Base-by-base conservation (phyloP, 2,888 invertebrate genomes). In the Eupeodes luniger region DNA sequence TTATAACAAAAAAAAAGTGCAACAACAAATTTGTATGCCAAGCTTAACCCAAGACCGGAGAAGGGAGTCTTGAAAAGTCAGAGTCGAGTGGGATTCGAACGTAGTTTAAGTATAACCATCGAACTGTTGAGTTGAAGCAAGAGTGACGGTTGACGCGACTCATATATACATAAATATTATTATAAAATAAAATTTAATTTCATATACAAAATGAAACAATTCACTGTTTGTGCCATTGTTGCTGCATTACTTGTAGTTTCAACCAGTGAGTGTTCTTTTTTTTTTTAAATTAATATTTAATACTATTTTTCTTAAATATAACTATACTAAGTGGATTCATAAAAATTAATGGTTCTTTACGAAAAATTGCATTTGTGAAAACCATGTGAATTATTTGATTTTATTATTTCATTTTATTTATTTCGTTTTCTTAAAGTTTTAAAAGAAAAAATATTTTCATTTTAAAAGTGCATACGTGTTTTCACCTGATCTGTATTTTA, bases 1-100 rank as follows among this genome's bases (percentile, higher is more conserved):
- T 27, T 40, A 40, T 40, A 36, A 47, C 64, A 27, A 51, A 74
- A 78, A 27, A 27, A 51, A 74, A 78, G 64, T 88, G 85, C 88
- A 85, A 88, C 85, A 88, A 78, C 81, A 85, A 88, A 69, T 5
- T 57, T 49, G 57, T 69, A 53, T 47, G 57, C 53, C 59, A 49
- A 72, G 62, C 69, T 84, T 57, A 77, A 69, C 36, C 59, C 69
- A 59, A 87, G 88, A 74, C 80, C 82, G 89, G 83, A 85, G 91
- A 91, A 91, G 91, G 91, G 93, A 93, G 93, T 93, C 93, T 93
- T 93, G 93, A 94, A 94, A 94, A 94, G 93, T 93, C 92, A 91
- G 92, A 92, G 92, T 92, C 91, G 91, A 90, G 90, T 91, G 81
- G 90, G 90, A 91, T 91, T 90, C 90, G 89, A 89, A 91, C 91